Conservation (phyloP, 2,888 invertebrate species). For the Acrobasis suavella region DNA sequence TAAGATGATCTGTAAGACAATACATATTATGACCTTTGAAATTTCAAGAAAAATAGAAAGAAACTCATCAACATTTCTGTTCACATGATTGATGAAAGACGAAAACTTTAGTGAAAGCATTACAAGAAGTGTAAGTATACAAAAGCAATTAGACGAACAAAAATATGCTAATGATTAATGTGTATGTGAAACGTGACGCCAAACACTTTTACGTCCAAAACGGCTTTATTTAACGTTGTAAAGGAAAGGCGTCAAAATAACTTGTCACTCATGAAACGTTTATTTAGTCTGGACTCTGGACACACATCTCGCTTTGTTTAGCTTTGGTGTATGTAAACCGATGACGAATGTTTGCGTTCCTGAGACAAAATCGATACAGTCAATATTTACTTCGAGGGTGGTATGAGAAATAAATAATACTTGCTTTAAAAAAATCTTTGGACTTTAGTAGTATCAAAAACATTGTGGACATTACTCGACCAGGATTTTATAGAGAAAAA, state of each 20-base stretch:
- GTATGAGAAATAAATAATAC: slow-evolving; percentile 1
- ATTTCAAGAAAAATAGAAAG: not conserved
- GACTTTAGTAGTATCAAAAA: not conserved
- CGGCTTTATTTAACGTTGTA: slow-evolving; percentile 12
- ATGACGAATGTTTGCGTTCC: slow-evolving; percentile 26
- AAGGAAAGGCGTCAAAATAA: slow-evolving; percentile 43
- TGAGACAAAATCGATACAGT: slow-evolving; percentile 28
- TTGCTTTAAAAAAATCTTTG: not conserved
- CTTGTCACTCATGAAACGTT: slow-evolving; percentile 45
- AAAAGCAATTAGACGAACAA: slow-evolving; percentile 14
- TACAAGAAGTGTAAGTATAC: slow-evolving; percentile 8
- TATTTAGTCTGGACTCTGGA: slow-evolving; percentile 44
- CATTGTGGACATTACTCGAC: no score
- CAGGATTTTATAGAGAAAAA: no score
- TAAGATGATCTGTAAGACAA: not conserved
- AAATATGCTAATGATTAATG: slow-evolving; percentile 20
- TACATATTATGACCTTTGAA: not conserved
- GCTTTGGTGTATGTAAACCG: slow-evolving; percentile 31
- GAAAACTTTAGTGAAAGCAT: slow-evolving; percentile 15
- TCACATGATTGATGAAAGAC: slow-evolving; percentile 14
- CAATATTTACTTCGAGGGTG: slow-evolving; percentile 17
- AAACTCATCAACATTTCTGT: not conserved
- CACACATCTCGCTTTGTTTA: slow-evolving; percentile 40
- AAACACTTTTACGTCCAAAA: slow-evolving; percentile 16
- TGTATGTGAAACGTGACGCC: slow-evolving; percentile 12